A percentile compares a stretch with the other conserved stretches of the same genome.
These are phyloP conservation scores for Diplodus puntazzo DNA, from an alignment of 2,797 vertebrate species.

Conservation along the genomic window DNA sequence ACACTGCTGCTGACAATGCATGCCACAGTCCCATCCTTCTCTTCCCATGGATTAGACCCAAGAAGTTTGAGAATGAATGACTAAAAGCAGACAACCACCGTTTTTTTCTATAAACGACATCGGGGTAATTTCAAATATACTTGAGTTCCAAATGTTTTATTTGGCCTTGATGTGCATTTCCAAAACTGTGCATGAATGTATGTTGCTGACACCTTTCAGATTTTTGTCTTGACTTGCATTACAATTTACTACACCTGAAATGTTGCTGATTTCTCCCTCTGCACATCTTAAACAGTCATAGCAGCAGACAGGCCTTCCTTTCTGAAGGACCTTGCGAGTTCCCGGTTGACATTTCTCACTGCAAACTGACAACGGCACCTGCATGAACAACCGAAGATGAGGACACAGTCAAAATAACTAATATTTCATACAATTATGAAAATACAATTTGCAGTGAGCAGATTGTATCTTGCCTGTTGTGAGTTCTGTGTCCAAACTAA, in stretches of 20 bases:
- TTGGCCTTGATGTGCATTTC: no score
- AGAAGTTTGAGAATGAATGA: no score
- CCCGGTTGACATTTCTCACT: conserved; percentile 1
- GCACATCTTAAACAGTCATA: background rate
- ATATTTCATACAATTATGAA: background rate
- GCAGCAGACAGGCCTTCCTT: conserved; percentile 10
- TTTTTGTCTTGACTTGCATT: background rate
- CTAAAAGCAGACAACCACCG: no score
- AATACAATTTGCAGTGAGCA: background rate
- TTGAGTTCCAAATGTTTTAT: no score
- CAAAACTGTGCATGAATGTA: no score
- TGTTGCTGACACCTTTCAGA: no score
- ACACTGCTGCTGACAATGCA: no score
- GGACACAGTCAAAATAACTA: background rate
- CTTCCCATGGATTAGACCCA: no score
- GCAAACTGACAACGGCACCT: conserved; percentile 5
- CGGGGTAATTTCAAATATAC: no score
- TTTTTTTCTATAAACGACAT: no score
- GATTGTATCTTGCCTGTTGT: conserved; percentile 46
- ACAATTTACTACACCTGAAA: background rate
- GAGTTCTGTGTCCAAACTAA: conserved; percentile 71
- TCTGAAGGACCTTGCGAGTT: conserved; percentile 6
- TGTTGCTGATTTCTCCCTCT: conserved; percentile 2
- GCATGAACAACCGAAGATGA: background rate
- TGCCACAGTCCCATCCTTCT: no score